A percentile compares a stretch with the other conserved stretches of the same genome.
Conservation (phyloP, 2,888 invertebrate genomes). For the Lasioglossum zephyrum region DNA sequence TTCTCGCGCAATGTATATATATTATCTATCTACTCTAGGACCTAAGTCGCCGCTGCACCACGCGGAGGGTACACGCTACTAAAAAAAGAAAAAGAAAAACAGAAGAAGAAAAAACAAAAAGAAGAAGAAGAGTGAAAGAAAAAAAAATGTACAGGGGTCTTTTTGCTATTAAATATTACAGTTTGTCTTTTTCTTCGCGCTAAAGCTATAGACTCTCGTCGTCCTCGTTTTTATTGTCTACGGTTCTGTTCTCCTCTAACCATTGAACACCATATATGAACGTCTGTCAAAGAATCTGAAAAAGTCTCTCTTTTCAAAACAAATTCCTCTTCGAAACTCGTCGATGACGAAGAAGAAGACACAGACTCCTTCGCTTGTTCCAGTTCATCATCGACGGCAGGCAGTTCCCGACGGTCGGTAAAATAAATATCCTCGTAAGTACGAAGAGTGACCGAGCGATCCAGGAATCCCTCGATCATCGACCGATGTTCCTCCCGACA, state of each 20-base stretch:
- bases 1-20: constrained; percentile 13
- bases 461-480: background rate
- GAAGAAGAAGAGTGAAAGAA: constrained; percentile 23
- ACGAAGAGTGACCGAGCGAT: constrained; percentile 48
- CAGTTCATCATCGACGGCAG: background rate
- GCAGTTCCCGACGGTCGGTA: background rate
- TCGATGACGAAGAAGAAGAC: background rate
- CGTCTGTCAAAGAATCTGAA: constrained; percentile 1
- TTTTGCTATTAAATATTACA: constrained; percentile 78
- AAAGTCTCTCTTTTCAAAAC: background rate
- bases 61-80: constrained; percentile 66
- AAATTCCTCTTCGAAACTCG: background rate
- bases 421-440: constrained; percentile 53
- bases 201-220: constrained; percentile 76
- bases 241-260: constrained; percentile 36
- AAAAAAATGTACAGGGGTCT: constrained; percentile 75
- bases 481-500: constrained; percentile 25
- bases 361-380: background rate
- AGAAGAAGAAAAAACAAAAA: constrained; percentile 40
- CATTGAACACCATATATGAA: background rate
- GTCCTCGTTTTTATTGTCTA: constrained; percentile 68
- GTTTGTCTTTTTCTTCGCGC: constrained; percentile 76
- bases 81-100: constrained; percentile 43
- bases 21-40: constrained; percentile 57
- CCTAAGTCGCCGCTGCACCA: constrained; percentile 52